Evolutionary conservation across 2,888 invertebrate genomes (phyloP), one percentile per base, ranked within the genome.

Genomic region (Microdon myrmicae): DNA sequence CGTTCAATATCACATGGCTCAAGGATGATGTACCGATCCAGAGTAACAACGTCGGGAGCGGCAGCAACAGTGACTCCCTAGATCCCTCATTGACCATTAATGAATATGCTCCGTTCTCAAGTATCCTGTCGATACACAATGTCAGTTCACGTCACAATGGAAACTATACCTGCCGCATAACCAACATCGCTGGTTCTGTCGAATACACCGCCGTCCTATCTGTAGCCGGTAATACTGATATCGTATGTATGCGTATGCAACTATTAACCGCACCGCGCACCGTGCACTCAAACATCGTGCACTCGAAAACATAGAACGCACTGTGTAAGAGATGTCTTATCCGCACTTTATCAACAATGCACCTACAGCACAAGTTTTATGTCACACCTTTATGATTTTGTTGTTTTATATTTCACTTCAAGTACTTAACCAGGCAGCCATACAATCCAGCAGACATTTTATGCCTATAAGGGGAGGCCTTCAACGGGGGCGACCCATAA

Each of bases 1-100:
- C 83, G 20, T 82, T 83, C 71, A 83, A 82, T 76, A 82, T 83
- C 69, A 82, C 82, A 12, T 83, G 83, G 83, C 76, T 82, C 39
- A 77, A 81, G 74, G 81, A 83, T 71, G 76, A 78, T 67, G 72
- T 75, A 67, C 73, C 79, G 22, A 81, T 83, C 72, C 73, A 76
- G 67, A 73, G 73, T 68, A 75, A 71, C 67, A 61, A 66, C 10
- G 31, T 17, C 19, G 51, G 23, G 2, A 37, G 16, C 14, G 31
- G 9, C 32, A 34, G 13, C 20, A 35, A 20, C n/a, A 51, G 28
- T 19, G 60, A 71, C 59, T 67, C 71, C 5, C 69, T 71, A 47
- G 74, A 75, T 72, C 68, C 74, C 19, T 74, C 76, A 41, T 78
- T 83, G 67, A 82, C 81, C 68, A 82, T 83, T 73, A 83, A 81